Conservation (phyloP, 2,888 invertebrate genomes). For the Tortricodes alternella region DNA sequence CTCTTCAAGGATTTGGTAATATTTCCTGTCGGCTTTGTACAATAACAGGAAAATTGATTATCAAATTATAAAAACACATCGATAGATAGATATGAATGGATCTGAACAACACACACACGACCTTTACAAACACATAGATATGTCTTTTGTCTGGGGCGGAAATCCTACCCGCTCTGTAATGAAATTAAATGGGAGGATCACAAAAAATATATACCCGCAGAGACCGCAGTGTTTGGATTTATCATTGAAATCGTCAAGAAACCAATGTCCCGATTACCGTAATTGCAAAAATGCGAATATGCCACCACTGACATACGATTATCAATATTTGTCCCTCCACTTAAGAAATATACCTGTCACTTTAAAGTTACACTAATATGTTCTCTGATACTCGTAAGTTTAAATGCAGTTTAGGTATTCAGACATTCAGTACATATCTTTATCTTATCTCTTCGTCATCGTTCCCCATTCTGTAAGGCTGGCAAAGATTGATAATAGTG, state of each 20-base stretch:
- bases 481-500: constrained; percentile 15
- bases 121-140: too few relatives aligned
- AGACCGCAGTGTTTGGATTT: too few relatives aligned
- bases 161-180: too few relatives aligned
- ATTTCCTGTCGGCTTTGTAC: too few relatives aligned
- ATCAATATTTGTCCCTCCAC: constrained; percentile 18
- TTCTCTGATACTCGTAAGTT: constrained; percentile 10
- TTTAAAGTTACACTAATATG: constrained; percentile 9
- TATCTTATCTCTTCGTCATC: constrained; percentile 26
- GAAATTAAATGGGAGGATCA: too few relatives aligned
- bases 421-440: background rate
- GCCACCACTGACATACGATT: background rate
- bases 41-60: too few relatives aligned
- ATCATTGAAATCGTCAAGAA: background rate
- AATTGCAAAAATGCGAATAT: background rate
- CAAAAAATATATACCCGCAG: too few relatives aligned
- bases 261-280: background rate
- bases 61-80: too few relatives aligned
- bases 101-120: too few relatives aligned
- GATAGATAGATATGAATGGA: too few relatives aligned
- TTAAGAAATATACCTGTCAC: background rate
- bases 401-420: constrained; percentile 13
- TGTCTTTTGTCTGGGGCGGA: too few relatives aligned
- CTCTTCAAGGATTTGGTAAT: too few relatives aligned
- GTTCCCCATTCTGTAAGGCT: constrained; percentile 13